Conservation (phyloP, 2,888 invertebrate species). For the Anthophora plumipes region DNA sequence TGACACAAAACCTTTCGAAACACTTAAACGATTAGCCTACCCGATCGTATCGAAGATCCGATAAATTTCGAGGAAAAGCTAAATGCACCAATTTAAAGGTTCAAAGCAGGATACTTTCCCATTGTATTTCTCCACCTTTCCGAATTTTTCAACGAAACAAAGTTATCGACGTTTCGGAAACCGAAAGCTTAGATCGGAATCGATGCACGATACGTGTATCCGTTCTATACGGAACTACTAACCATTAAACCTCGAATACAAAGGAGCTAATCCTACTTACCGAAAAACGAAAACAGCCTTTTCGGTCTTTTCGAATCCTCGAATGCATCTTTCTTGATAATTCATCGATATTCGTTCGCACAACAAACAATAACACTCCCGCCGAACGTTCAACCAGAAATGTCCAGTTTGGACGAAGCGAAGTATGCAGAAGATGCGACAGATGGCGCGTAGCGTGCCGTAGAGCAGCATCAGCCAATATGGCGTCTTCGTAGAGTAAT, state of each 20-base stretch:
- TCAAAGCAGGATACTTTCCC: background rate
- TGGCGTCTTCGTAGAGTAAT: background rate
- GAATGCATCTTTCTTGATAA: no score
- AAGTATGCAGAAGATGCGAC: background rate
- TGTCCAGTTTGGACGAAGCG: no score
- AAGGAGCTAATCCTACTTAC: background rate
- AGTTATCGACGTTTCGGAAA: background rate
- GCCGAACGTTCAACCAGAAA: background rate
- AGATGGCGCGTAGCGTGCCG: slow-evolving; percentile 17
- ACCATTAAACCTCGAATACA: no score
- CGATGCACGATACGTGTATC: background rate
- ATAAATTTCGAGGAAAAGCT: background rate
- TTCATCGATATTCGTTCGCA: background rate
- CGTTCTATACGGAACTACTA: no score
- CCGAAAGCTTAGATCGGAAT: background rate
- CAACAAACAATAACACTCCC: no score
- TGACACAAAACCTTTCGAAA: no score
- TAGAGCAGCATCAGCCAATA: background rate
- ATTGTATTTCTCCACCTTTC: no score
- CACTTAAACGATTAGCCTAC: no score
- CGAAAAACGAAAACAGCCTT: background rate
- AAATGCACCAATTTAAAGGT: background rate
- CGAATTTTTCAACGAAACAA: background rate
- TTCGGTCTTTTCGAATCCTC: background rate
- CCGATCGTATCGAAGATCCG: no score